Evolutionary conservation across 2,888 invertebrate genomes (phyloP).

Genomic region (Aethes cnicana): DNA sequence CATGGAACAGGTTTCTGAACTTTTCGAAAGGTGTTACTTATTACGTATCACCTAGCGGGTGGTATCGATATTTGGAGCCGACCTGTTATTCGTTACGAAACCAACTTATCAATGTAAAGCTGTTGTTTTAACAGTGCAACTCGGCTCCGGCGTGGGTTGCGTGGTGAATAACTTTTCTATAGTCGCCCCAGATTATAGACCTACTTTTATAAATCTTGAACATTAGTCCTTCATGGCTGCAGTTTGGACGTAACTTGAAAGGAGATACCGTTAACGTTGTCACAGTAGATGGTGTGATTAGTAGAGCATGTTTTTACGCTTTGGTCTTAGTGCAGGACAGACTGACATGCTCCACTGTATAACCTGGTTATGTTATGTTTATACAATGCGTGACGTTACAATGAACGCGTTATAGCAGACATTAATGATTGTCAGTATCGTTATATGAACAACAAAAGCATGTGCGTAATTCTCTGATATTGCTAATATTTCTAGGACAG

Average conservation of each 20-base stretch:
- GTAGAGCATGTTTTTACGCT: slow-evolving; percentile 15
- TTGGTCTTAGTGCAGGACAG: slow-evolving; percentile 33
- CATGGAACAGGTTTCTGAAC: slow-evolving; percentile 54
- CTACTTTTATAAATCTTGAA: slow-evolving; percentile 10
- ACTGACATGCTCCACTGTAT: slow-evolving; percentile 72
- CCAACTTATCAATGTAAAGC: slow-evolving; percentile 29
- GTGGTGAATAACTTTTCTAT: slow-evolving; percentile 24
- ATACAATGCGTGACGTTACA: slow-evolving; percentile 50
- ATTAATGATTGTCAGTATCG: slow-evolving; percentile 39
- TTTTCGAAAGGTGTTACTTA: slow-evolving; percentile 63
- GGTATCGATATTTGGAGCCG: slow-evolving; percentile 36
- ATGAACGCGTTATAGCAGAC: slow-evolving; percentile 41
- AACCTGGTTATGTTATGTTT: slow-evolving; percentile 52
- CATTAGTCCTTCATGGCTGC: not conserved
- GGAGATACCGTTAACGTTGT: not conserved
- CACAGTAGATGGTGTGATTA: not conserved
- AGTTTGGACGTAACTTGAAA: not conserved
- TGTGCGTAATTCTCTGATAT: slow-evolving; percentile 13
- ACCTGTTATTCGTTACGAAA: slow-evolving; percentile 29
- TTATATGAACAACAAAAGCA: not conserved
- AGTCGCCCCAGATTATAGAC: slow-evolving; percentile 10
- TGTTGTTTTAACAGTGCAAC: slow-evolving; percentile 26
- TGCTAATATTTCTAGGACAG: slow-evolving; percentile 17
- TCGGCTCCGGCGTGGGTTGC: slow-evolving; percentile 19
- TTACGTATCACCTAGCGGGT: slow-evolving; percentile 39